Evolutionary conservation across 1,140 invertebrate species (phyloP), one percentile per base, ranked within the genome.

Genomic region (Diploscapter pachys): DNA sequence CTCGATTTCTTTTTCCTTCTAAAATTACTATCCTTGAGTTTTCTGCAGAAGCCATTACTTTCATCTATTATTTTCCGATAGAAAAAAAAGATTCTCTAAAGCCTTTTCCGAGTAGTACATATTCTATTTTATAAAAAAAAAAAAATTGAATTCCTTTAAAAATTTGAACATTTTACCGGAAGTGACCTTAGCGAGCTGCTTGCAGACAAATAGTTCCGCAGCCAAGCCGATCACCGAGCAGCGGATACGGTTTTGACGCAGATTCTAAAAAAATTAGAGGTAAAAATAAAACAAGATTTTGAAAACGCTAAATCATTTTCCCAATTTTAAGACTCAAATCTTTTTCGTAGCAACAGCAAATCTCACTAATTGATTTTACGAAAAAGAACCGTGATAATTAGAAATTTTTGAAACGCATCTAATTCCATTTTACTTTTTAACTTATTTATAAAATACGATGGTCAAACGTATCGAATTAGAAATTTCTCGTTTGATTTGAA

Each of bases 221-320:
- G 93, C 91, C 49, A 99, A 86, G 54, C 93, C 93, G 81, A 98
- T 94, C 0, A 98, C 92, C 51, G 94, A 98, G 87, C 93, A 95
- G 66, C 94, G 88, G 53, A 97, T 31, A 31, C 31, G 31, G 31
- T 31, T 31, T 31, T 31, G 31, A 31, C 31, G 31, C 31, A 31
- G 31, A 31, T 31, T 31, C 31, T 31, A 31, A 31, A 31, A 31
- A 31, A 31, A 31, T 1, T 31, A 59, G 57, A 59, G 57, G 57
- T 11, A 59, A 59, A 59, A 59, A 59, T 59, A 59, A 59, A 31
- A 11, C 57, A 59, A 59, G 57, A 59, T 59, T 59, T 59, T 59
- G 57, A 59, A 59, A 59, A 59, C 31, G 57, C 31, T 59, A 31
- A 31, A 59, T 59, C 9, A 59, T 31, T 31, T 31, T 31, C 31